These are phyloP conservation scores for Dexiosoma caninum DNA, from an alignment of 2,888 invertebrate species.

Conservation along the genomic window DNA sequence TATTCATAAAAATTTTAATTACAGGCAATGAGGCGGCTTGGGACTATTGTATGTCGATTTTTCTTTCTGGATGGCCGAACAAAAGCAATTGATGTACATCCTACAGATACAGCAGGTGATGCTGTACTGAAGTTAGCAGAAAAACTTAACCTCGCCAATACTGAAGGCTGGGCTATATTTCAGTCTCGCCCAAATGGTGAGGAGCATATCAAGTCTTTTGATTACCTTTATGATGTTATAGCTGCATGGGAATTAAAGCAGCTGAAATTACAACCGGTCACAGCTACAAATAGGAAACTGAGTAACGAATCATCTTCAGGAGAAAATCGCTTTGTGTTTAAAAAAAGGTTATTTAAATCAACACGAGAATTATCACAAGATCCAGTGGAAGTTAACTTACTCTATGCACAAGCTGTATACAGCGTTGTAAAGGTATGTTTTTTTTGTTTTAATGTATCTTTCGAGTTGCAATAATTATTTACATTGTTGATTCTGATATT, in stretches of 20 bases:
- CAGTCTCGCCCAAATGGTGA: conserved; percentile 91
- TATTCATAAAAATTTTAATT: conserved; percentile 9
- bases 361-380: conserved; percentile 94
- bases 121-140: conserved; percentile 93
- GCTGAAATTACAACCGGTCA: conserved; percentile 79
- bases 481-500: no score
- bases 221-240: conserved; percentile 95
- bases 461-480: no score
- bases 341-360: conserved; percentile 91
- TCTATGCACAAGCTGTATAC: conserved; percentile 96
- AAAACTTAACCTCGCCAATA: conserved; percentile 88
- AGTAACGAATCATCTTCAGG: conserved; percentile 88
- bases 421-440: conserved; percentile 91
- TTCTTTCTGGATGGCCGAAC: conserved; percentile 97
- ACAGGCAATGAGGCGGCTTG: conserved; percentile 92
- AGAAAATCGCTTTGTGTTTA: conserved; percentile 94
- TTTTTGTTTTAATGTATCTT: no score
- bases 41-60: conserved; percentile 94
- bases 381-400: conserved; percentile 94
- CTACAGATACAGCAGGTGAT: conserved; percentile 94
- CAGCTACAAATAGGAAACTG: conserved; percentile 79
- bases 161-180: conserved; percentile 97
- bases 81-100: conserved; percentile 96
- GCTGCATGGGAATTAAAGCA: conserved; percentile 93
- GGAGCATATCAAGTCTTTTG: conserved; percentile 93